A percentile compares a stretch with the other conserved stretches of the same genome.
Conservation (phyloP, 1,140 invertebrate genomes). For the Colletes latitarsis region DNA sequence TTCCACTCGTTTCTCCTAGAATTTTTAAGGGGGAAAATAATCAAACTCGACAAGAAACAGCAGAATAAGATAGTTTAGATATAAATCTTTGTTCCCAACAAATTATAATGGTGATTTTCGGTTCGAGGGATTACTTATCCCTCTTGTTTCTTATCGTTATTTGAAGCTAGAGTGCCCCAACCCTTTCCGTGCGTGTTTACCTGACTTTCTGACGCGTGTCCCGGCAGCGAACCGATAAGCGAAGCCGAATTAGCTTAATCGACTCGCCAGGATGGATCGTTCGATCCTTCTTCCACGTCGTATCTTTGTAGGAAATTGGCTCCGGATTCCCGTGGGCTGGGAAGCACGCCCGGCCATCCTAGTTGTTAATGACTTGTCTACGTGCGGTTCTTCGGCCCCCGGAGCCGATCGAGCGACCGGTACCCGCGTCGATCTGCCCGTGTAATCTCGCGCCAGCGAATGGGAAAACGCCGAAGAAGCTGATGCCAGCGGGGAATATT, state of each 20-base stretch:
- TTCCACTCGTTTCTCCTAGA: no score
- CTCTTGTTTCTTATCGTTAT: no score
- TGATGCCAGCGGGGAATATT: slow-evolving; percentile 20
- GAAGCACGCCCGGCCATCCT: slow-evolving; percentile 7
- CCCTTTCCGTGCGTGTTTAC: no score
- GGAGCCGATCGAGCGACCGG: not conserved
- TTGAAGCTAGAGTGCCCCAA: no score
- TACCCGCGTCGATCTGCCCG: not conserved
- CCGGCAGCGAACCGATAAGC: no score
- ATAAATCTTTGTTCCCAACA: no score
- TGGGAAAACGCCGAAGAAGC: not conserved
- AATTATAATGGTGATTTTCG: no score
- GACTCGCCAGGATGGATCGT: slow-evolving; percentile 37
- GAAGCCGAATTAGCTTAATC: slow-evolving; percentile 54
- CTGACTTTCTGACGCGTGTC: no score
- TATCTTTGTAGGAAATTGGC: slow-evolving; percentile 34
- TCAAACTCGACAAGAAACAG: no score
- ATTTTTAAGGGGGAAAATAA: no score
- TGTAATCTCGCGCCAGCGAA: slow-evolving; percentile 11
- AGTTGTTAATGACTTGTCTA: slow-evolving; percentile 47
- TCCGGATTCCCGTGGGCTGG: slow-evolving; percentile 28
- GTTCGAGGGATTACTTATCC: no score
- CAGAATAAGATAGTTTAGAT: no score
- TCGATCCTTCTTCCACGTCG: slow-evolving; percentile 37
- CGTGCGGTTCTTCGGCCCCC: not conserved